A percentile compares a stretch with the other conserved stretches of the same genome.
These are phyloP conservation scores for Busseola fusca DNA, from an alignment of 2,888 invertebrate genomes.

Conservation along the genomic window DNA sequence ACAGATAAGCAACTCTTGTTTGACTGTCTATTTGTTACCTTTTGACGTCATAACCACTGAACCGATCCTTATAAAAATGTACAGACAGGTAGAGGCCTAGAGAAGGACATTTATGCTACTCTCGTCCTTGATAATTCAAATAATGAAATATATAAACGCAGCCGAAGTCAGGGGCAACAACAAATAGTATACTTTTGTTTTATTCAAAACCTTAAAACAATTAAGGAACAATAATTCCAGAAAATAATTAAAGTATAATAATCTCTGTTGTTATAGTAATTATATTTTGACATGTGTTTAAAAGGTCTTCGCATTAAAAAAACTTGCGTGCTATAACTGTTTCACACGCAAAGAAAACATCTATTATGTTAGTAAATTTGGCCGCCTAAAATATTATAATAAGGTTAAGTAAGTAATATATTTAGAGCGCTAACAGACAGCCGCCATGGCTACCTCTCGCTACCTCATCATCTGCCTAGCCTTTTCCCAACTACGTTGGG, in stretches of 20 bases:
- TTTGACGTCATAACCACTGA: not conserved
- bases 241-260: not conserved
- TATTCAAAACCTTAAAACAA: too few relatives aligned
- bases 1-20: not conserved
- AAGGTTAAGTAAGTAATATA: not conserved
- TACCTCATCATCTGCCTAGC: too few relatives aligned
- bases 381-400: not conserved
- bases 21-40: too few relatives aligned
- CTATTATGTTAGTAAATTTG: slow-evolving; percentile 15
- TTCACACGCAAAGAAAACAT: slow-evolving; percentile 35
- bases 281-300: not conserved
- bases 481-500: too few relatives aligned
- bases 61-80: not conserved
- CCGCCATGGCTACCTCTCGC: too few relatives aligned
- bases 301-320: slow-evolving; percentile 4
- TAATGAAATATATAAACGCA: not conserved
- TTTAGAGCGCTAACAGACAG: too few relatives aligned
- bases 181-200: too few relatives aligned
- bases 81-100: not conserved
- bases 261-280: not conserved
- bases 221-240: not conserved
- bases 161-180: not conserved
- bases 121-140: not conserved
- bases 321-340: slow-evolving; percentile 16
- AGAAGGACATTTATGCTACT: not conserved